Conservation (phyloP, 2,113 vertebrate genomes). For the Coturnix japonica region DNA sequence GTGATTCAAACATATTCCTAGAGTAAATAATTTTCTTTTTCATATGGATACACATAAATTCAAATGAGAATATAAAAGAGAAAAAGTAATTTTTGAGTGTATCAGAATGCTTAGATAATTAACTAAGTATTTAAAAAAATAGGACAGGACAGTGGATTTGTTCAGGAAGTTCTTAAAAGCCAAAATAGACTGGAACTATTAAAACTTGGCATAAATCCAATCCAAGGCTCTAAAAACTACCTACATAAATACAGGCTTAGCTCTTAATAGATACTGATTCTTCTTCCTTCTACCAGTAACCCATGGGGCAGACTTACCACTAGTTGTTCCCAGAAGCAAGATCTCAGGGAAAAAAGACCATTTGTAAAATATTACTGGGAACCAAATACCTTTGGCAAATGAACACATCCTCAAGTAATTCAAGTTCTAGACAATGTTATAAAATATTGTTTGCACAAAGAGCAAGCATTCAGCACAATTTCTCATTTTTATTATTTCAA, state of each 20-base stretch:
- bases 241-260: background rate
- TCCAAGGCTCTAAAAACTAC: constrained; percentile 31
- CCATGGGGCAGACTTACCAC: background rate
- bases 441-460: constrained; percentile 6
- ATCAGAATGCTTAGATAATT: background rate
- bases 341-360: background rate
- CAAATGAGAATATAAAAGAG: background rate
- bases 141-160: background rate
- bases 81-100: background rate
- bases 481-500: background rate
- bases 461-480: background rate
- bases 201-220: constrained; percentile 44
- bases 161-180: constrained; percentile 20
- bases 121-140: constrained; percentile 1
- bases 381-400: background rate
- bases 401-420: constrained; percentile 11
- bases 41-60: background rate
- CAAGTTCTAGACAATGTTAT: background rate
- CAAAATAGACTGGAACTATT: constrained; percentile 36
- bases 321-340: constrained; percentile 18
- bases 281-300: constrained; percentile 41
- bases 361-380: constrained; percentile 42
- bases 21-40: background rate
- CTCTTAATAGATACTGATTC: constrained; percentile 6
- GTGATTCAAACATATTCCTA: background rate